Conservation (phyloP, 2,113 vertebrate species). For the Entomyzon cyanotis region DNA sequence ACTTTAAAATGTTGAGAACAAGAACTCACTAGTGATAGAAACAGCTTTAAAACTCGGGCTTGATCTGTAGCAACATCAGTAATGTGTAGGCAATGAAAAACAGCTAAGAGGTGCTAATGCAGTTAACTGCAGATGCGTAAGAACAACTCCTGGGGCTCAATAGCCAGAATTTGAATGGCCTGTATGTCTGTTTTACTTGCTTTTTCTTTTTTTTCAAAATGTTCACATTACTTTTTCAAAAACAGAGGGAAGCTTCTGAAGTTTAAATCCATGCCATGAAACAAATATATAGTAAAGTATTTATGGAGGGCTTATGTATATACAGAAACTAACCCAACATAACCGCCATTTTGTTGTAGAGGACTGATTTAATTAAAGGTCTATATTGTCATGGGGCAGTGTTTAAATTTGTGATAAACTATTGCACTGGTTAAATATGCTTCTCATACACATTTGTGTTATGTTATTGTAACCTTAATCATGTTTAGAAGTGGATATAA, state of each 20-base stretch:
- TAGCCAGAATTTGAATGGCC: neutral
- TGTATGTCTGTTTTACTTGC: neutral
- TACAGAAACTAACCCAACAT: neutral
- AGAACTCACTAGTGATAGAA: slow-evolving; percentile 7
- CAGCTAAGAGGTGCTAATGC: neutral
- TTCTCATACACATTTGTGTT: neutral
- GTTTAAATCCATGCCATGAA: neutral
- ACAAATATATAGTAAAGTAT: neutral
- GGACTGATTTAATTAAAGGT: neutral
- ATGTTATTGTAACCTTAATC: neutral
- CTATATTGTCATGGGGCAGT: neutral
- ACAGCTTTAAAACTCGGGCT: slow-evolving; percentile 13
- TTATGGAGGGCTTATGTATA: neutral
- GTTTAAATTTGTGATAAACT: neutral
- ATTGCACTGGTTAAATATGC: neutral
- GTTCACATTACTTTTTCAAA: neutral
- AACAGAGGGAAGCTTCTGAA: neutral
- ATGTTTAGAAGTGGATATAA: neutral
- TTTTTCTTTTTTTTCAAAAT: neutral
- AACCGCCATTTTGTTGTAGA: neutral
- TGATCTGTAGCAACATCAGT: neutral
- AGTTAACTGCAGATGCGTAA: neutral
- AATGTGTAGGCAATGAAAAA: neutral
- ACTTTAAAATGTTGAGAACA: slow-evolving; percentile 59
- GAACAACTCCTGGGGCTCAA: neutral